Evolutionary conservation across 2,888 invertebrate species (phyloP), one percentile per base, ranked within the genome.

Genomic region (Sarcophaga subvicina): DNA sequence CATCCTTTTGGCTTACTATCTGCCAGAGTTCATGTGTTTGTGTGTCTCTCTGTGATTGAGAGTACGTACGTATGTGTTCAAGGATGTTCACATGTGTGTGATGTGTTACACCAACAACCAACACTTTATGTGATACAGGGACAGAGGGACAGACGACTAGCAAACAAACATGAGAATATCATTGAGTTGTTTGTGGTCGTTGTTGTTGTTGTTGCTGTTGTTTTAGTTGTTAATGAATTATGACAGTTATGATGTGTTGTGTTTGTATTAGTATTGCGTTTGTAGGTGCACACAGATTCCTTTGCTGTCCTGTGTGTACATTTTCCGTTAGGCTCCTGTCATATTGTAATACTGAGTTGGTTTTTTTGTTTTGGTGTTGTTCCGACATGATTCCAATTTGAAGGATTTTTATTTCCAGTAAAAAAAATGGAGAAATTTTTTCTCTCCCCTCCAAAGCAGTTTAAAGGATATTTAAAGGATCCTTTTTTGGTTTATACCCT

Each of bases 141-240:
- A n/a, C n/a, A 27, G 12, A 66, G 8, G 3, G n/a, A n/a, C 20
- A n/a, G 20, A 47, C 47, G 22, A 12, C n/a, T 10, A 10, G 10
- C 37, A 37, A 2, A 37, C 37, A 10, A 37, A 37, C 37, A 37
- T 37, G 37, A 37, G 10, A 37, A 37, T 37, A 10, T 10, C 37
- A 37, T 37, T 37, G 37, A 37, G 47, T 70, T 59, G 47, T 27
- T 66, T 69, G 37, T n/a, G 12, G 12, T 59, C 76, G 70, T 79
- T 64, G 12, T 59, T 73, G 37, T n/a, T 12, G 17, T 59, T 76
- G 70, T 79, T 64, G 17, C 54, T 73, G 17, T 79, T 85, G 76
- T 49, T 60, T 81, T 66, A 60, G 64, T 87, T 89, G 89, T 89
- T 91, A 90, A 91, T 91, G 92, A 92, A 91, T 91, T 90, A 91